phyloP scores from a whole-genome alignment of 2,113 vertebrate species.

The Lota lota region DNA sequence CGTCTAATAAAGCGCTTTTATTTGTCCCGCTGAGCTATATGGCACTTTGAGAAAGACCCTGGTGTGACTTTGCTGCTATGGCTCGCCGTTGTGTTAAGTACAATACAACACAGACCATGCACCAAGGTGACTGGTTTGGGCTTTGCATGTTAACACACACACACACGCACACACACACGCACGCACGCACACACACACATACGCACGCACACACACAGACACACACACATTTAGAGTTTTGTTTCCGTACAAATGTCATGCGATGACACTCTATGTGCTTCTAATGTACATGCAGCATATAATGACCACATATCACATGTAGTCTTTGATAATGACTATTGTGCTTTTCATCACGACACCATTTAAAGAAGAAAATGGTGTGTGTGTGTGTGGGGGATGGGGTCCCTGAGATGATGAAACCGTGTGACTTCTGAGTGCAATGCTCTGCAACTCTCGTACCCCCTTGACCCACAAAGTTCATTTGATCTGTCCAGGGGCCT shows the following conservation, averaged over 20 bases:
- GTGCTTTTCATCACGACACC: slow-evolving; percentile 38
- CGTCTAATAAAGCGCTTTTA: slow-evolving; percentile 45
- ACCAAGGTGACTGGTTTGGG: background rate
- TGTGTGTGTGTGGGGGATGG: background rate
- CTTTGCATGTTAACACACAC: background rate
- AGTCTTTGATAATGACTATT: slow-evolving; percentile 31
- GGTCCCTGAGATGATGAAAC: slow-evolving; percentile 55
- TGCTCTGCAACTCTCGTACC: slow-evolving; percentile 40
- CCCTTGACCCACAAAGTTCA: background rate
- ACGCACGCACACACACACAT: background rate
- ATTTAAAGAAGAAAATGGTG: too few relatives aligned
- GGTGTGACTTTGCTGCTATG: slow-evolving; percentile 17
- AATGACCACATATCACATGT: slow-evolving; percentile 26
- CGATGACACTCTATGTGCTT: slow-evolving; percentile 17
- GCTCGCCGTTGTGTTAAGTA: slow-evolving; percentile 6
- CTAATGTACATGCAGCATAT: background rate
- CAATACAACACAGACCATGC: background rate
- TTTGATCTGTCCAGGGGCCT: background rate
- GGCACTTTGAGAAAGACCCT: slow-evolving; percentile 33
- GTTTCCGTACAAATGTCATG: background rate
- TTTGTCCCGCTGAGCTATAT: slow-evolving; percentile 32
- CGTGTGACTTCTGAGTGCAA: slow-evolving; percentile 45
- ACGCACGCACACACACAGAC: slow-evolving; percentile 1
- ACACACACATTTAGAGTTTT: background rate
- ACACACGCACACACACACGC: background rate